Evolutionary conservation across 2,113 vertebrate species (phyloP).

Genomic region (Lampris incognitus): DNA sequence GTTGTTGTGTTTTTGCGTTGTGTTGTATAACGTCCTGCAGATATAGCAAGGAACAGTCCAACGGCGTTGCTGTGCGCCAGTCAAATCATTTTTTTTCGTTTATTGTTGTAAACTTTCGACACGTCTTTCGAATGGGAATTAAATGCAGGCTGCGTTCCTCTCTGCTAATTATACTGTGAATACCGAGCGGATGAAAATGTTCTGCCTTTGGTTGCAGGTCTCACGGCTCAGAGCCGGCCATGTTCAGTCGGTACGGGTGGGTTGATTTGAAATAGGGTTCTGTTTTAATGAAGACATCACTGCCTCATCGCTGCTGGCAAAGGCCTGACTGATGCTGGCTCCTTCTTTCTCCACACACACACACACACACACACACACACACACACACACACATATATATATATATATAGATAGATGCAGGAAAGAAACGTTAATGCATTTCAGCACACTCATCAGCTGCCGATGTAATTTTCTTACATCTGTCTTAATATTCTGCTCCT

Average conservation of each 20-base stretch:
- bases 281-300: conserved; percentile 27
- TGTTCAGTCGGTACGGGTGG: neutral
- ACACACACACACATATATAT: too few species aligned
- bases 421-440: too few species aligned
- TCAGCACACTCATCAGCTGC: too few species aligned
- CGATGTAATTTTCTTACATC: too few species aligned
- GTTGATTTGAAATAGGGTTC: conserved; percentile 30
- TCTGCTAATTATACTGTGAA: neutral
- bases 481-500: too few species aligned
- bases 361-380: too few species aligned
- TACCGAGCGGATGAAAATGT: conserved; percentile 2
- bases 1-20: too few species aligned
- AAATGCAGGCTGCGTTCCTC: neutral
- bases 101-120: neutral
- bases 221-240: conserved; percentile 16
- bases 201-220: neutral
- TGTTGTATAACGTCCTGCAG: too few species aligned
- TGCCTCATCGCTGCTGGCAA: conserved; percentile 31
- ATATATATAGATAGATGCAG: too few species aligned
- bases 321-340: neutral
- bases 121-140: neutral
- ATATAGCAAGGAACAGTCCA: too few species aligned
- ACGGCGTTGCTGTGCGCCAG: neutral
- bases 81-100: neutral
- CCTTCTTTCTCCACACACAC: conserved; percentile 2